Conservation (phyloP, 1,140 invertebrate genomes). For the Colletes latitarsis region DNA sequence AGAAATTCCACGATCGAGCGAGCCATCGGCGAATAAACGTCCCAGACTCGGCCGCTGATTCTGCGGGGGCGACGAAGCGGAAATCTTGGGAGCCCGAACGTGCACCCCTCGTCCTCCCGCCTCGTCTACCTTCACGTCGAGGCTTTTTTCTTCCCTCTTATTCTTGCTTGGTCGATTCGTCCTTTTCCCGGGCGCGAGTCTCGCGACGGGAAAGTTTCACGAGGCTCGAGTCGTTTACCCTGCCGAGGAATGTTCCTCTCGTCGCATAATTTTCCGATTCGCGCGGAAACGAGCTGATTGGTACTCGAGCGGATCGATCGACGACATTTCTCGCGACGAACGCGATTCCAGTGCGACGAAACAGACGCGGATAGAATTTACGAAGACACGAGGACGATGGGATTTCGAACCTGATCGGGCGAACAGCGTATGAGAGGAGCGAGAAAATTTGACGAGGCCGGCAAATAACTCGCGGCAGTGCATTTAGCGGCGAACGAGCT, state of each 20-base stretch:
- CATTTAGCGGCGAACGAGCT: not conserved
- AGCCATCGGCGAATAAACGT: conserved; percentile 64
- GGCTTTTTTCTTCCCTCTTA: not conserved
- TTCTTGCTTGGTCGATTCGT: conserved; percentile 34
- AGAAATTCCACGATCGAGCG: conserved; percentile 55
- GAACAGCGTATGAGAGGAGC: not conserved
- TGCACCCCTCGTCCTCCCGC: conserved; percentile 6
- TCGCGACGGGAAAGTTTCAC: conserved; percentile 50
- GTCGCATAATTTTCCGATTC: conserved; percentile 62
- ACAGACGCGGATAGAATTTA: too few species aligned
- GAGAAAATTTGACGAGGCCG: conserved; percentile 10
- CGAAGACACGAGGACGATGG: too few species aligned
- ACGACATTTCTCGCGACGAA: not conserved
- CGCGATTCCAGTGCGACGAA: too few species aligned
- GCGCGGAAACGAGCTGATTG: conserved; percentile 61
- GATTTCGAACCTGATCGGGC: not conserved
- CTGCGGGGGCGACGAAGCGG: conserved; percentile 57
- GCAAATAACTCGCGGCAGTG: not conserved
- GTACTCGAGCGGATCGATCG: conserved; percentile 48
- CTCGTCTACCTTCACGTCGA: conserved; percentile 38
- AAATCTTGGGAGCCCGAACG: conserved; percentile 29
- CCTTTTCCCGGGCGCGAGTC: conserved; percentile 10
- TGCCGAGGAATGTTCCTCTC: conserved; percentile 32
- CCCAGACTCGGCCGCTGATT: conserved; percentile 51
- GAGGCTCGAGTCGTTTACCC: conserved; percentile 41